Evolutionary conservation across 1,140 invertebrate species (phyloP).

Genomic region (roundworm (Caenorhabditis elegans)): WBcel235 BX284606.5:2288501-2289000

Average conservation of each 20-base stretch:
- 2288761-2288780: too few species aligned
- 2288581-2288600: not conserved
- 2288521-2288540: not conserved
- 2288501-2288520: not conserved
- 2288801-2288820: too few species aligned
- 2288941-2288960: too few species aligned
- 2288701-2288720: not conserved
- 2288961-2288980: too few species aligned
- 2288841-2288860: too few species aligned
- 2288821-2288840: too few species aligned
- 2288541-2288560: conserved; percentile 1
- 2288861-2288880: too few species aligned
- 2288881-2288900: too few species aligned
- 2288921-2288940: too few species aligned
- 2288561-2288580: not conserved
- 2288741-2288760: not conserved
- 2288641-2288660: not conserved
- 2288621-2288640: not conserved
- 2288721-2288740: not conserved
- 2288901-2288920: too few species aligned
- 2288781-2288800: not conserved
- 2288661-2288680: too few species aligned
- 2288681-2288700: not conserved
- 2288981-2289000: too few species aligned
- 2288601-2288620: not conserved